Conservation (phyloP, 2,888 invertebrate species). For the Scaptodrosophila latifasciaeformis region DNA sequence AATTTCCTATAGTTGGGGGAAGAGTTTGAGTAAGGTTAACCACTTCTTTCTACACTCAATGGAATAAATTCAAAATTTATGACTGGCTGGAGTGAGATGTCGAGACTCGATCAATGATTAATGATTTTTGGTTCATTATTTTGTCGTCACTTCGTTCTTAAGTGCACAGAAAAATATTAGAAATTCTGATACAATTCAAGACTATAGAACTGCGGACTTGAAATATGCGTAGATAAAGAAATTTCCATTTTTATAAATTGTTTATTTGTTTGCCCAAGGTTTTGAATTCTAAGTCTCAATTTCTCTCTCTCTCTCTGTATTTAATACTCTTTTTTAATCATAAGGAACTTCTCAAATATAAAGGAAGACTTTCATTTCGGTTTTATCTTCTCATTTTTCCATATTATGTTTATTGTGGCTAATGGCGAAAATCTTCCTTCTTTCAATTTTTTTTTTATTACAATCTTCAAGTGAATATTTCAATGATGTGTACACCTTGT, state of each 20-base stretch:
- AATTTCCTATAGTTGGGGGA: slow-evolving; percentile 13
- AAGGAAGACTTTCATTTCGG: neutral
- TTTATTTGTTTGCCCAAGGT: no score
- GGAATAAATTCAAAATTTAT: slow-evolving; percentile 31
- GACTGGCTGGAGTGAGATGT: no score
- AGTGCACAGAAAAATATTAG: neutral
- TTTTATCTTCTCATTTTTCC: neutral
- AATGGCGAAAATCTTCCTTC: no score
- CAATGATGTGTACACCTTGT: no score
- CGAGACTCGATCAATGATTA: slow-evolving; percentile 44
- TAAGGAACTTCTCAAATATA: neutral
- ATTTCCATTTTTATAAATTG: neutral
- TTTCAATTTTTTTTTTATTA: no score
- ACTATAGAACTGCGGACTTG: no score
- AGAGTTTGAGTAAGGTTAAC: neutral
- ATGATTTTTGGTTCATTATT: slow-evolving; percentile 53
- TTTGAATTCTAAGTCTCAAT: no score
- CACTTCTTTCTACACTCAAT: neutral
- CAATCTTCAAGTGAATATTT: no score
- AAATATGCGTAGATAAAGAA: no score
- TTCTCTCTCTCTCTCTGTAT: no score
- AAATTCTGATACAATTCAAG: no score
- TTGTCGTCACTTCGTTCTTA: slow-evolving; percentile 46
- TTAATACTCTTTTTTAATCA: no score
- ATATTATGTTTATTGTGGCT: neutral